A percentile compares a stretch with the other conserved stretches of the same genome.
Conservation (phyloP, 2,888 invertebrate genomes). For the Acrobasis consociella region DNA sequence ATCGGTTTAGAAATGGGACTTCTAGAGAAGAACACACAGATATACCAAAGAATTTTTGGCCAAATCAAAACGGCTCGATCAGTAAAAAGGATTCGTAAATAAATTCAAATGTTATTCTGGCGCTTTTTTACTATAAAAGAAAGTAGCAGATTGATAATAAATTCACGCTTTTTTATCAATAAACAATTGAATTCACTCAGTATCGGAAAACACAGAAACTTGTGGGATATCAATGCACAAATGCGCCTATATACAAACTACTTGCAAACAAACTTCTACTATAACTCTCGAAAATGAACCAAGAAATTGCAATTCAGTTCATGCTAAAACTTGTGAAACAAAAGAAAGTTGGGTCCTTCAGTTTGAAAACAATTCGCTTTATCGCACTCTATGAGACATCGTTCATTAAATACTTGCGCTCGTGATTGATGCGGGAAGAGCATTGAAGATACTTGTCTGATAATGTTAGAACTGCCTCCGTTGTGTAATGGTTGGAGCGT, state of each 20-base stretch:
- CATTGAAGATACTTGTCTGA: no score
- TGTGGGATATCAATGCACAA: not conserved
- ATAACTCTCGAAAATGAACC: slow-evolving; percentile 19
- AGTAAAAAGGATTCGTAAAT: no score
- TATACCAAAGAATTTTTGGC: no score
- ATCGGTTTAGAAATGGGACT: no score
- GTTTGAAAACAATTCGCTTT: slow-evolving; percentile 11
- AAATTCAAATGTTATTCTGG: no score
- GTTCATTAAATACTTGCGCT: slow-evolving; percentile 6
- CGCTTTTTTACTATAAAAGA: no score
- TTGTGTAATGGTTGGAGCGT: no score
- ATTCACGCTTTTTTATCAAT: no score
- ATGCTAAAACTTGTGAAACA: slow-evolving; percentile 22
- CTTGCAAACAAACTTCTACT: slow-evolving; percentile 13
- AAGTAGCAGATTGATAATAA: no score
- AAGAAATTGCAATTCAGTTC: slow-evolving; percentile 19
- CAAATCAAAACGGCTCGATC: no score
- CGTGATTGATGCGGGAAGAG: not conserved
- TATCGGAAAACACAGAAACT: slow-evolving; percentile 3
- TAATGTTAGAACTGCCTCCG: no score
- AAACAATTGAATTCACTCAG: not conserved
- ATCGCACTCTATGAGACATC: not conserved
- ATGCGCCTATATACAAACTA: slow-evolving; percentile 6
- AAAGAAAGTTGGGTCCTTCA: slow-evolving; percentile 13
- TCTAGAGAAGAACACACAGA: no score